Percentiles rank a stretch among this genome's conserved stretches.
Conservation (phyloP, 2,113 vertebrate genomes). For the Holacanthus passer region DNA sequence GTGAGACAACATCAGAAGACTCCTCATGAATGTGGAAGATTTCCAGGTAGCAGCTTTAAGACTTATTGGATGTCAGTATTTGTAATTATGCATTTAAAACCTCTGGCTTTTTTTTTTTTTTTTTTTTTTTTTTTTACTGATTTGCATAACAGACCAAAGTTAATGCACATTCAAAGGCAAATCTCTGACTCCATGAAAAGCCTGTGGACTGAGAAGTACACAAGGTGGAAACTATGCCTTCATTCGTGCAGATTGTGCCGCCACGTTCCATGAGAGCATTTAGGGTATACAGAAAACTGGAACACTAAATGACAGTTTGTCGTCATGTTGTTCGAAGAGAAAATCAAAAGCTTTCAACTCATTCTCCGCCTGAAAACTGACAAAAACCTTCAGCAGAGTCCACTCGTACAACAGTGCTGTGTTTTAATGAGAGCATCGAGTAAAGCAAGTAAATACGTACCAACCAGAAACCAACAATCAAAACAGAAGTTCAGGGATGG, state of each 20-base stretch:
- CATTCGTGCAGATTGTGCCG: constrained; percentile 4
- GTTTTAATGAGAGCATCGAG: constrained; percentile 10
- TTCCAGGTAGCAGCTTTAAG: no score
- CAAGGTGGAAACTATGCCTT: background rate
- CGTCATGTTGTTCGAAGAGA: background rate
- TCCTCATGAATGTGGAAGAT: background rate
- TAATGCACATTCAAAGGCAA: no score
- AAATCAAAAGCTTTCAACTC: constrained; percentile 53
- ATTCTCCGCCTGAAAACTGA: constrained; percentile 23
- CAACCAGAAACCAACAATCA: background rate
- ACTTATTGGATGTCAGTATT: no score
- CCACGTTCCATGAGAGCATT: background rate
- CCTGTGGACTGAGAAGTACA: no score
- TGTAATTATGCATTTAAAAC: no score
- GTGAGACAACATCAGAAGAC: background rate
- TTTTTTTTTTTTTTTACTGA: no score
- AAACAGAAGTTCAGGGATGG: background rate
- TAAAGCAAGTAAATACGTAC: background rate
- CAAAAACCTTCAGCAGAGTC: constrained; percentile 6
- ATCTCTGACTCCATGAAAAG: no score
- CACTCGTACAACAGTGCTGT: background rate
- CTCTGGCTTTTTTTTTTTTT: no score
- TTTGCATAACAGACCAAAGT: no score
- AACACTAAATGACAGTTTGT: background rate
- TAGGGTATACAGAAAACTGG: background rate